Evolutionary conservation across 2,888 invertebrate genomes (phyloP), one percentile per base, ranked within the genome.

Genomic region (Micropterix aruncella): DNA sequence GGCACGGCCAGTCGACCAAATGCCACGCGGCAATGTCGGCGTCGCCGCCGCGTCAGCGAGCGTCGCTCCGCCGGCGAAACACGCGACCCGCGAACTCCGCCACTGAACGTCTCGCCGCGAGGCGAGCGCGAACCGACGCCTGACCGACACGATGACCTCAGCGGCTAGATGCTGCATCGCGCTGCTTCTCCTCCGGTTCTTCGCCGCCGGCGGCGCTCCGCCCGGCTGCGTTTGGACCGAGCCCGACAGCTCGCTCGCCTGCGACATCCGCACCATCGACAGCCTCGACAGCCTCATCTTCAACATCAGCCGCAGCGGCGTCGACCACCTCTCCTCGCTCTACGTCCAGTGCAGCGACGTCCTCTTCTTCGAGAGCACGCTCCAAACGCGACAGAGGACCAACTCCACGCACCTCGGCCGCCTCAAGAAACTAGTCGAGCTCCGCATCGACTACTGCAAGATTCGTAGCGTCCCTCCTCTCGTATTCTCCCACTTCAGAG

Each of bases 361-460:
- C 51, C 63, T 83, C 51, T 82, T 82, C 63, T 81, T 80, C 57
- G 83, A 83, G 61, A 82, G 81, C 56, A 78, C 78, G 42, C 61
- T 82, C 48, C 74, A 75, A 48, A 67, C 75, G 47, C 68, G 67
- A 27, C 58, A 62, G 38, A 62, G 68, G 45, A 61, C 67, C 54
- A 44, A 59, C 45, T 44, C 66, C 44, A 63, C 61, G 18, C 58
- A 60, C 39, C 65, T 79, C 49, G 66, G 70, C 27, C 70, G 70
- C 49, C 65, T 84, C 48, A 60, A 80, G 70, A 62, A 79, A 70
- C 59, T 88, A 73, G 64, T 83, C 73, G 70, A 79, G 74, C 58
- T 78, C 66, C 54, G 75, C 66, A 72, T 88, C 52, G 83, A 83
- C 55, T 79, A 77, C 60, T 88, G 86, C 62, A 86, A 85, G 64